Base-by-base conservation (phyloP, 2,113 vertebrate species). In the Opisthocomus hoazin region DNA sequence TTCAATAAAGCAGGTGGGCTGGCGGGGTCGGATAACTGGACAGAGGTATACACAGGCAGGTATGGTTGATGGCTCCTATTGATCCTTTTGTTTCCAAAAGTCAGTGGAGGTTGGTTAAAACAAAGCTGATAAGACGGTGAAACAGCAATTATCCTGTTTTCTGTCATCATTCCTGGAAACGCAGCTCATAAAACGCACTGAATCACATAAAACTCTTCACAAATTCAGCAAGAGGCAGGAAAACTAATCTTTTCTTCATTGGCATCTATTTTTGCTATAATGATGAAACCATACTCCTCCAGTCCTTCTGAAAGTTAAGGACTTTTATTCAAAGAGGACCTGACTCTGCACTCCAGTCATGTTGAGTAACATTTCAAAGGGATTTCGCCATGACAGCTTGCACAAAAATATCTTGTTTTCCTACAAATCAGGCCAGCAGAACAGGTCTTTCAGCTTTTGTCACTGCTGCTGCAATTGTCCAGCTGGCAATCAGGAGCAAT, bases 261-360 rank as follows among this genome's bases (percentile, higher is more conserved):
- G 92, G 57, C 69, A 73, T 89, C 13, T 81, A 56, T 83, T 95
- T 93, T 65, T 86, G n/a, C 69, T 82, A 6, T 87, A 89, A 93
- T 73, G 83, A 91, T 84, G 74, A 96, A 93, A 92, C n/a, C 80
- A 73, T 39, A 54, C 41, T 89, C 61, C 51, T 90, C 66, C 23
- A 37, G 45, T 80, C 78, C 51, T 92, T 84, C 76, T 84, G 61
- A 60, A 95, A 96, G 73, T 64, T 92, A 48, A 92, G 78, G 89
- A 76, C n/a, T 82, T 93, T 79, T 91, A 85, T 91, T 89, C 74
- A 85, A 94, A 93, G 90, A 94, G 41, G 43, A 93, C 73, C 80
- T 93, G 95, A 94, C 77, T 93, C 90, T 92, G 89, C 95, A 96
- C 84, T 93, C 77, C 53, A 92, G 90, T 95, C 86, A 69, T 89